Evolutionary conservation across 2,113 vertebrate species (phyloP).

Genomic region (Peromyscus polionotus): DNA sequence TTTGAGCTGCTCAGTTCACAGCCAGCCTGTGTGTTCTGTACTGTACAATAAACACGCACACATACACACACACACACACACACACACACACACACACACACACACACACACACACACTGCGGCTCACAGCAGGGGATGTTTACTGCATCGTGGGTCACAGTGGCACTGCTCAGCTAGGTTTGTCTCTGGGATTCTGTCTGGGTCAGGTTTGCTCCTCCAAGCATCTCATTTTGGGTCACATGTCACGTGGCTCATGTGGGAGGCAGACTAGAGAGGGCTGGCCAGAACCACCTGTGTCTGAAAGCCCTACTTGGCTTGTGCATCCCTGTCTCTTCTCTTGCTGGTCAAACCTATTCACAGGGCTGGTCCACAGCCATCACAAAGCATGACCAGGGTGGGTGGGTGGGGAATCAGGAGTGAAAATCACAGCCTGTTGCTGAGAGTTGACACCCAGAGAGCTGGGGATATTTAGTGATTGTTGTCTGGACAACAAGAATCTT

Average conservation of each 20-base stretch:
- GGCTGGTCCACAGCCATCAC: rapidly evolving
- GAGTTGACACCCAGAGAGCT: not conserved
- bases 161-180: not conserved
- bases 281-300: too few relatives aligned
- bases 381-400: not conserved
- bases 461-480: not conserved
- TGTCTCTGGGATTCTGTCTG: not conserved
- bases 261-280: not conserved
- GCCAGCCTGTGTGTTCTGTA: too few relatives aligned
- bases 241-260: rapidly evolving
- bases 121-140: not conserved
- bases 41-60: not conserved
- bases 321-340: not conserved
- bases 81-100: too few relatives aligned
- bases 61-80: too few relatives aligned
- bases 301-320: not conserved
- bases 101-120: not conserved
- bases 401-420: not conserved
- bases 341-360: not conserved
- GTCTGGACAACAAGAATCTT: not conserved
- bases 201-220: not conserved
- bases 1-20: not conserved
- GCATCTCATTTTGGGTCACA: not conserved
- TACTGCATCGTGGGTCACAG: too few relatives aligned
- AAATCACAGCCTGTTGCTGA: not conserved